Percentiles rank a stretch among this genome's conserved stretches.
phyloP scores from a whole-genome alignment of 2,113 vertebrate genomes.

The Pterocles orientalis region DNA sequence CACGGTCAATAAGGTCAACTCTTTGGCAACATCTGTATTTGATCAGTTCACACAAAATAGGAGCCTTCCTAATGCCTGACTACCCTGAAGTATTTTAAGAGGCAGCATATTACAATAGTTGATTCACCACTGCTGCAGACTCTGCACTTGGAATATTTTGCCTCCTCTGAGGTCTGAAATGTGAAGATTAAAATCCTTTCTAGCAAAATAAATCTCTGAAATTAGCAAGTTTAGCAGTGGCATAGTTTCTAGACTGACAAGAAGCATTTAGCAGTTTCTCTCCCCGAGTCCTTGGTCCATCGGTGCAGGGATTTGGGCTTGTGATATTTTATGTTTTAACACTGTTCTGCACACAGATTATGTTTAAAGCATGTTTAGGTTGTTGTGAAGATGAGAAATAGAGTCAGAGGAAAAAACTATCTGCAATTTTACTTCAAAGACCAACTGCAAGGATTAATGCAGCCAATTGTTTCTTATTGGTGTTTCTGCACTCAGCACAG shows the following conservation, averaged over 20 bases:
- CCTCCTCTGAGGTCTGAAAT: slow-evolving; percentile 36
- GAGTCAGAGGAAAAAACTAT: neutral
- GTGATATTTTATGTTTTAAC: slow-evolving; percentile 20
- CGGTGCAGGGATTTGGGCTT: neutral
- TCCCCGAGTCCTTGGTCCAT: neutral
- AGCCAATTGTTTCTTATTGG: neutral
- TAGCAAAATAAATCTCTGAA: slow-evolving; percentile 47
- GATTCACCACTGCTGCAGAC: slow-evolving; percentile 64
- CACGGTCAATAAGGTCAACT: slow-evolving; percentile 81
- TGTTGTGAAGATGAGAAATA: neutral
- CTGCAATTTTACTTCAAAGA: slow-evolving; percentile 12
- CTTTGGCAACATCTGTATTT: slow-evolving; percentile 93
- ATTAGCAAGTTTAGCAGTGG: neutral
- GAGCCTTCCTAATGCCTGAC: slow-evolving; percentile 78
- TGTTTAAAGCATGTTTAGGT: neutral
- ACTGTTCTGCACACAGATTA: neutral
- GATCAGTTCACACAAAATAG: slow-evolving; percentile 85
- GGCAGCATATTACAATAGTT: slow-evolving; percentile 67
- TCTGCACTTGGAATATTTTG: slow-evolving; percentile 38
- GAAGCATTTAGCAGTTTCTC: neutral
- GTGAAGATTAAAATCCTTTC: slow-evolving; percentile 50
- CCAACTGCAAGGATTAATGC: neutral
- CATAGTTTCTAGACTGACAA: neutral
- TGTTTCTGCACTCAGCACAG: neutral
- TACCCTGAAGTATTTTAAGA: slow-evolving; percentile 72